Percentiles rank a stretch among this genome's conserved stretches.
Evolutionary conservation across 1,140 invertebrate genomes (phyloP).

Genomic region (Drosophila orena): DNA sequence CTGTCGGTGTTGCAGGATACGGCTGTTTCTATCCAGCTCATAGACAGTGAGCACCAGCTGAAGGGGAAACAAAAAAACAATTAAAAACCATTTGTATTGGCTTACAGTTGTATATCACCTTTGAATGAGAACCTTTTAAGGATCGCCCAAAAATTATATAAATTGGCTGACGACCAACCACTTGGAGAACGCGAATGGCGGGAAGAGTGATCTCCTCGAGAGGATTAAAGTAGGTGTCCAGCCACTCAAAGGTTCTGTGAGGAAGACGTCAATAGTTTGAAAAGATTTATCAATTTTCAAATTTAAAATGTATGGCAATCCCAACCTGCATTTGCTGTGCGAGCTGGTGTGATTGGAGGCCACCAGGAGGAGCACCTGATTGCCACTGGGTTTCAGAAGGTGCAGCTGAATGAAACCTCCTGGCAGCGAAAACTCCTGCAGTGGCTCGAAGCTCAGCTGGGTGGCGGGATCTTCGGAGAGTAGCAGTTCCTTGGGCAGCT

Average conservation of each 20-base stretch:
- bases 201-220: conserved; percentile 68
- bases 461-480: conserved; percentile 18
- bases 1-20: conserved; percentile 55
- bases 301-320: background rate
- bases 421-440: conserved; percentile 66
- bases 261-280: background rate
- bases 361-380: conserved; percentile 62
- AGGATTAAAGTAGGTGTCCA: conserved; percentile 75
- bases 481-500: conserved; percentile 48
- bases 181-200: conserved; percentile 48
- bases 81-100: background rate
- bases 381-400: conserved; percentile 52
- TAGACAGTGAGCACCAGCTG: conserved; percentile 64
- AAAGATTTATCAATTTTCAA: background rate
- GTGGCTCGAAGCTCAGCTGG: conserved; percentile 49
- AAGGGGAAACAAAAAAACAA: background rate
- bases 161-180: conserved; percentile 55
- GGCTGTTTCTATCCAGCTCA: conserved; percentile 36
- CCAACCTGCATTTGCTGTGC: conserved; percentile 57
- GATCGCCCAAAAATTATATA: conserved; percentile 63
- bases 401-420: conserved; percentile 60
- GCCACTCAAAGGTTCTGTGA: conserved; percentile 75
- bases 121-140: conserved; percentile 49
- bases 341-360: conserved; percentile 52
- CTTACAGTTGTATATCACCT: conserved; percentile 23